A percentile compares a stretch with the other conserved stretches of the same genome.
These are phyloP conservation scores for Callorhinus ursinus DNA, from an alignment of 2,113 vertebrate species.

Conservation along the genomic window DNA sequence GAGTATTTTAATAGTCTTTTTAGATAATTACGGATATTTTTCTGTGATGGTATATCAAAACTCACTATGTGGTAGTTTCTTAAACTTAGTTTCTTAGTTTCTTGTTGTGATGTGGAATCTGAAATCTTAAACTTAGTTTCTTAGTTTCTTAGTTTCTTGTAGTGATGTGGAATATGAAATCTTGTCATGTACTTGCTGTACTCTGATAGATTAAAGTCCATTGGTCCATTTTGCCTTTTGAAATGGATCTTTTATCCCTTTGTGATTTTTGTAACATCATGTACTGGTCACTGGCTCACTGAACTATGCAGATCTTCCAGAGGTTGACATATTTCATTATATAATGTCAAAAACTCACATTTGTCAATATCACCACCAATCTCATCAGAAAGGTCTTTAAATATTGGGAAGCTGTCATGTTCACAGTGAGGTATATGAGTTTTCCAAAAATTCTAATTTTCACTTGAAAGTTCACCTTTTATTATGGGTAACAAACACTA, in stretches of 20 bases:
- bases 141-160: background rate
- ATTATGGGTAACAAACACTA: background rate
- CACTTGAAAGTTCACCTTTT: background rate
- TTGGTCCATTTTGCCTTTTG: background rate
- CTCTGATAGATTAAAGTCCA: background rate
- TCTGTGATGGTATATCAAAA: background rate
- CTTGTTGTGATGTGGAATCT: background rate
- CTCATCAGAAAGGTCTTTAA: background rate
- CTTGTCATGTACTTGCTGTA: background rate
- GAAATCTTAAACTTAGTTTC: background rate
- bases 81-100: background rate
- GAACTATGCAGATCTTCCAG: background rate
- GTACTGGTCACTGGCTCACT: no score
- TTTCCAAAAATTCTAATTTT: background rate
- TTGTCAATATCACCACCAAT: background rate
- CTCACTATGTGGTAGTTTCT: background rate
- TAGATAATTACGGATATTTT: background rate
- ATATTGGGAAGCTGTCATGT: background rate
- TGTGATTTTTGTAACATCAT: no score
- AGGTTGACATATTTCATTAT: background rate
- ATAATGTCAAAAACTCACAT: background rate
- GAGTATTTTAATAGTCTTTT: background rate
- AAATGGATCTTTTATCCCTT: no score
- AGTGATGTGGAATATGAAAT: background rate
- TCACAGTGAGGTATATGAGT: background rate